Conservation (phyloP, 2,797 vertebrate species). For the Liasis olivaceus region DNA sequence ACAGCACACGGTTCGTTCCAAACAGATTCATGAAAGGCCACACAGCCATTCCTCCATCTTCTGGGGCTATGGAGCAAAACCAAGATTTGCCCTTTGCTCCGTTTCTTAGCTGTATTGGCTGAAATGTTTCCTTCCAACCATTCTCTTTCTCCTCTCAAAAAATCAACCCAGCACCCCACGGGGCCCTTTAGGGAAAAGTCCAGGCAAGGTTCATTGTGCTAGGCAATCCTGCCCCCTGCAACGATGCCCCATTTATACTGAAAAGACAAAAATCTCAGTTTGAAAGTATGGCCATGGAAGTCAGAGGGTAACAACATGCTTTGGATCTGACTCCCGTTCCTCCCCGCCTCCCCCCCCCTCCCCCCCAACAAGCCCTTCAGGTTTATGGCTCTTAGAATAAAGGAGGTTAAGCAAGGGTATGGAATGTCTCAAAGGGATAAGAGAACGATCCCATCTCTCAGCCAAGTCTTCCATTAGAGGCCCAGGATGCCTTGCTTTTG, state of each 20-base stretch:
- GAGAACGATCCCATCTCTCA: not conserved
- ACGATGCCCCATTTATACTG: slow-evolving; percentile 5
- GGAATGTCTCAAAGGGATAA: not conserved
- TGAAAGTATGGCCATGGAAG: not conserved
- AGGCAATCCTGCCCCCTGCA: not conserved
- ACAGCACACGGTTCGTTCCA: slow-evolving; percentile 7
- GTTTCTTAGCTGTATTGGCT: not conserved
- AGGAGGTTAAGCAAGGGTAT: not conserved
- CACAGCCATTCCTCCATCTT: not conserved
- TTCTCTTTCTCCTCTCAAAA: slow-evolving; percentile 3
- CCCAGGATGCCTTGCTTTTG: not conserved
- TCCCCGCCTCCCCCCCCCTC: not conserved
- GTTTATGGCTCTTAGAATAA: slow-evolving; percentile 33
- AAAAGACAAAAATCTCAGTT: slow-evolving; percentile 25
- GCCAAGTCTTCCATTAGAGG: not conserved
- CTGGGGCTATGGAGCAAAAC: not conserved
- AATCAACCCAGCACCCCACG: not conserved
- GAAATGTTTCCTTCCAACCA: not conserved
- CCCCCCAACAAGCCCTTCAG: slow-evolving; percentile 20
- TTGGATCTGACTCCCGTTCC: slow-evolving; percentile 5
- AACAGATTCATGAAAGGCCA: not conserved
- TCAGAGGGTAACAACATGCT: not conserved
- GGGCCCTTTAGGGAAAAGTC: not conserved
- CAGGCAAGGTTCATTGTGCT: not conserved
- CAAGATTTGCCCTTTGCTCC: not conserved